These are phyloP conservation scores for Cylindroiulus punctatus DNA, from an alignment of 2,888 invertebrate genomes.

Conservation along the genomic window DNA sequence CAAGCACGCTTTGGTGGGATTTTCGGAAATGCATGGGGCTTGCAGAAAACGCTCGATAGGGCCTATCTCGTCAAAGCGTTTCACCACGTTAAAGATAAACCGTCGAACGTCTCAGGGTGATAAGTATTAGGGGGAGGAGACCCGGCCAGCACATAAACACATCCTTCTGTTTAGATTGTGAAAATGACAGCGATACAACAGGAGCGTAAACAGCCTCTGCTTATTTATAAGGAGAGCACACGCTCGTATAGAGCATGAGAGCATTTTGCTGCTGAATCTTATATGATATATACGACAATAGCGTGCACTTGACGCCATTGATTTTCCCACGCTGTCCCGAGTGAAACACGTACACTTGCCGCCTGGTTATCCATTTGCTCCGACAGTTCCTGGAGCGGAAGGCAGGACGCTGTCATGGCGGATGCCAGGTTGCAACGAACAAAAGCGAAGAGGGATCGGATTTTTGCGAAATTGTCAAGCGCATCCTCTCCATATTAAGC, in stretches of 20 bases:
- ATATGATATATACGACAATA: neutral
- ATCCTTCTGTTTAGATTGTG: slow-evolving; percentile 23
- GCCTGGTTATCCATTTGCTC: neutral
- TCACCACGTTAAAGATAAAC: neutral
- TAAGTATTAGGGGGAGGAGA: neutral
- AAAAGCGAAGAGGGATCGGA: neutral
- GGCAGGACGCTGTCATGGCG: neutral
- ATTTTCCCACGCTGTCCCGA: slow-evolving; percentile 28
- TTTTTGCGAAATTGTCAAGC: neutral
- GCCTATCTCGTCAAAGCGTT: slow-evolving; percentile 9
- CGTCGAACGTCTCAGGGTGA: neutral
- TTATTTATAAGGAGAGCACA: neutral
- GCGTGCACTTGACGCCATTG: slow-evolving; percentile 11
- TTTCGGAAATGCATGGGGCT: neutral
- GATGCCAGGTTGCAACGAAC: neutral
- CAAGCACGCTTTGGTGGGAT: neutral
- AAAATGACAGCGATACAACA: slow-evolving; percentile 9
- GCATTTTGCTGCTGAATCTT: neutral
- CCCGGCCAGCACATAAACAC: neutral
- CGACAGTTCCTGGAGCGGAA: neutral
- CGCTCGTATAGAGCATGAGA: neutral
- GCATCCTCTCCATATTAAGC: neutral
- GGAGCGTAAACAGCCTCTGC: neutral
- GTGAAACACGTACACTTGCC: neutral
- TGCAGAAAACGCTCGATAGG: neutral